These are phyloP conservation scores for Anthoscopus minutus DNA, from an alignment of 2,113 vertebrate species.

Conservation along the genomic window DNA sequence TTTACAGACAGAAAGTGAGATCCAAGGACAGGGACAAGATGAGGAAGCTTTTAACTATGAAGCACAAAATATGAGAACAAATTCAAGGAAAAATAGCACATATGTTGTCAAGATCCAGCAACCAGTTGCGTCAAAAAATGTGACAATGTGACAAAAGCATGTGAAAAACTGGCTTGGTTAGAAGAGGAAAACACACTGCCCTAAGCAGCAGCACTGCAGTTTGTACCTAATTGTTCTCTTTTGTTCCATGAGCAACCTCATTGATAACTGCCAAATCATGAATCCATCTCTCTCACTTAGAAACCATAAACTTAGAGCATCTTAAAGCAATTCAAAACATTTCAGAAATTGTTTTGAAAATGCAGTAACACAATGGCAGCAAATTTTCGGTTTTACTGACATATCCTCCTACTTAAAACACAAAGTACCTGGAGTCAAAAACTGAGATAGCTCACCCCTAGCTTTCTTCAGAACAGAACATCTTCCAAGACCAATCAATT, in stretches of 20 bases:
- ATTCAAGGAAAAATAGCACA: neutral
- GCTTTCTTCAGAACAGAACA: neutral
- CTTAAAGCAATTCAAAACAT: neutral
- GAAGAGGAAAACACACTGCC: neutral
- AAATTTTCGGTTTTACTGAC: neutral
- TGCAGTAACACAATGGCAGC: rapidly evolving
- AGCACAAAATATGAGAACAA: neutral
- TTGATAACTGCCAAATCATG: neutral
- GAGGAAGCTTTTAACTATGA: neutral
- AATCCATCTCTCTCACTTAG: neutral
- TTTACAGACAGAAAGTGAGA: neutral
- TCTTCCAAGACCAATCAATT: neutral
- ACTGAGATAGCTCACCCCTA: neutral
- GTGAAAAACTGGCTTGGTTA: neutral
- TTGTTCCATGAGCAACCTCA: neutral
- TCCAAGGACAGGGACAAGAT: neutral
- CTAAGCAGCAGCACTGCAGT: rapidly evolving
- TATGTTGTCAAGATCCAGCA: neutral
- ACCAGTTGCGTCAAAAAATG: neutral
- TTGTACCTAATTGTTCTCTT: neutral
- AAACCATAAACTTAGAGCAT: neutral
- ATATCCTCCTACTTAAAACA: neutral
- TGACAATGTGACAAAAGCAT: neutral
- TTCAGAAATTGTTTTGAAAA: neutral
- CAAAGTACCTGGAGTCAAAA: neutral